Base-by-base conservation (phyloP, 2,113 vertebrate genomes). In the cat (Felis catus) region DNA sequence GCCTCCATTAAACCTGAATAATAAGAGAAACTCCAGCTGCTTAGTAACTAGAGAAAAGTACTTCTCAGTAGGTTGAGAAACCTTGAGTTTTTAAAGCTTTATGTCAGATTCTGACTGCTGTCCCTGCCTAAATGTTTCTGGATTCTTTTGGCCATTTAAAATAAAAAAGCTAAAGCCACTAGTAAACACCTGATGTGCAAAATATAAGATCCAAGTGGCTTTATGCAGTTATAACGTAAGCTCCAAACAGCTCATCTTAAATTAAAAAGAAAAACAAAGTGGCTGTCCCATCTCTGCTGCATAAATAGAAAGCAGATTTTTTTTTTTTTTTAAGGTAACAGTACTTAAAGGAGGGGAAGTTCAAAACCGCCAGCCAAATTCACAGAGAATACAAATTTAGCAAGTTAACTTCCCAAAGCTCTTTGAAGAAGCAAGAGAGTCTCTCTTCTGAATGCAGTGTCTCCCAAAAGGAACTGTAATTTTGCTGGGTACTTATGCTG, bases 211-310 rank as follows among this genome's bases (percentile, higher is more conserved):
- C 93, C 51, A 91, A 96, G 95, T 89, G 97, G 97, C 94, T 98
- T 92, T 93, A 92, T 92, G 87, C 89, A 95, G 68, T 92, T 19
- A 11, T 80, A 89, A 97, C 0, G 14, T 31, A 96, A 97, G 95
- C 97, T 98, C 95, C 96, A 98, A 95, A 96, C 80, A 98, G 97
- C 98, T 96, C 91, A 98, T 97, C 91, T 97, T 98, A 97, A 97
- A 96, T 96, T 95, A 97, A 93, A 92, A 94, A 95, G 51, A 92
- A 91, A 98, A 97, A 98, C 74, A 81, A 97, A 97, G 61, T 2
- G 10, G 97, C 94, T 97, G 94, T 80, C 74, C 96, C 97, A 95
- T 96, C 89, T 98, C 98, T 97, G 98, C 79, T 97, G 81, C 96
- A 98, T 98, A 94, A 96, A 92, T 63, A 98, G 91, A 97, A 98